Evolutionary conservation across 1,140 invertebrate species (phyloP).

Genomic region (Psilanteris sp.): DNA sequence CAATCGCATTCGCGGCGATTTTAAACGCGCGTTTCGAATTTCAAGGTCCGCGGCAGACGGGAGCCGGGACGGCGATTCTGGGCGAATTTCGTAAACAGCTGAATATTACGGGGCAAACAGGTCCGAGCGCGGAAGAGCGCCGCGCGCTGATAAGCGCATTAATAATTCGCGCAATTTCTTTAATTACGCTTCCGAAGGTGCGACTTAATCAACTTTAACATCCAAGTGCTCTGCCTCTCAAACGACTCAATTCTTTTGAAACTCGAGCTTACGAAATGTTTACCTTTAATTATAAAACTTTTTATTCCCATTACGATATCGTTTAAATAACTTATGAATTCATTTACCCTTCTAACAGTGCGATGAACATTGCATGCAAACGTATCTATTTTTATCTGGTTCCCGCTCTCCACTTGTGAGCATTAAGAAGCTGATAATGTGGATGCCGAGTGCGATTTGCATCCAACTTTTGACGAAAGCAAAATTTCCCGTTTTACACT

Average conservation of each 20-base stretch:
- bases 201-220: constrained; percentile 48
- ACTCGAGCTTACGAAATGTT: constrained; percentile 49
- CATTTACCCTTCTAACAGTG: constrained; percentile 17
- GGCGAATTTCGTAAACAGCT: no score
- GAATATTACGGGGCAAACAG: no score
- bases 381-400: not conserved
- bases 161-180: constrained; percentile 49
- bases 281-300: constrained; percentile 55
- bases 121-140: not conserved
- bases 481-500: no score
- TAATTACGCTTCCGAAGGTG: constrained; percentile 50
- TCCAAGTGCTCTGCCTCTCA: constrained; percentile 42
- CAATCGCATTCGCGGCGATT: no score
- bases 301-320: constrained; percentile 52
- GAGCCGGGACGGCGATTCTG: no score
- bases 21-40: no score
- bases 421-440: constrained; percentile 16
- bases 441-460: no score
- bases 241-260: constrained; percentile 43
- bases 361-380: constrained; percentile 1
- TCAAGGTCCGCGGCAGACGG: no score
- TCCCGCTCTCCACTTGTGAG: constrained; percentile 7
- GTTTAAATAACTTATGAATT: constrained; percentile 43
- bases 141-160: constrained; percentile 33
- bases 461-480: no score